phyloP scores from a whole-genome alignment of 1,140 invertebrate genomes.

The Cydia pomonella region DNA sequence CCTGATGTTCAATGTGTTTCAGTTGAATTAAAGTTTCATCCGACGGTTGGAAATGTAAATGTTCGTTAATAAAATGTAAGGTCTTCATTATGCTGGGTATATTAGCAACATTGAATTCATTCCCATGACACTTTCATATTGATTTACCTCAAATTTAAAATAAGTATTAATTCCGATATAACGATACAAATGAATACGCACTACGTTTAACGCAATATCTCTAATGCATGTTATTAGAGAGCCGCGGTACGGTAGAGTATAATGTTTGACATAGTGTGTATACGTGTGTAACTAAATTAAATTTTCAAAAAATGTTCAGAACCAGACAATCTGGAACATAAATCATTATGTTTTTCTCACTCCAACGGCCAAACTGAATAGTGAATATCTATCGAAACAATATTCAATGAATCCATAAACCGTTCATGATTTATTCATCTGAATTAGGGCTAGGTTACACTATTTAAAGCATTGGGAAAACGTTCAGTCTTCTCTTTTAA shows the following conservation, averaged over 20 bases:
- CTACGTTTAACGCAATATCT: no score
- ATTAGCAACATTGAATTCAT: not conserved
- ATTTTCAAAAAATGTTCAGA: not conserved
- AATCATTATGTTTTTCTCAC: not conserved
- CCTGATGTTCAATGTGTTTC: conserved; percentile 66
- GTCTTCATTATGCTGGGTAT: not conserved
- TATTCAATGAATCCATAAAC: conserved; percentile 21
- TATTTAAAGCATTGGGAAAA: conserved; percentile 23
- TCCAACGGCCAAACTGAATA: not conserved
- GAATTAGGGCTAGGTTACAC: conserved; percentile 39
- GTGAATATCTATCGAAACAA: conserved; percentile 1
- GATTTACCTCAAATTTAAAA: no score
- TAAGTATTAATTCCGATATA: no score
- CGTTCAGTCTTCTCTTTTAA: no score
- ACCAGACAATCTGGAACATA: not conserved
- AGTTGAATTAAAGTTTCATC: conserved; percentile 44
- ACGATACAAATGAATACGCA: no score
- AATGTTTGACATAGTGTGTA: no score
- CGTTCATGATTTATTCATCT: conserved; percentile 54
- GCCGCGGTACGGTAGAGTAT: no score
- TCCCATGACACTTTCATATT: not conserved
- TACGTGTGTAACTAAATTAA: no score
- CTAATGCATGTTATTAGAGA: no score
- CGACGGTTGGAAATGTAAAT: not conserved
- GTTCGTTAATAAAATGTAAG: conserved; percentile 34